Base-by-base conservation (phyloP, 2,888 invertebrate species). In the Creontiades dilutus region DNA sequence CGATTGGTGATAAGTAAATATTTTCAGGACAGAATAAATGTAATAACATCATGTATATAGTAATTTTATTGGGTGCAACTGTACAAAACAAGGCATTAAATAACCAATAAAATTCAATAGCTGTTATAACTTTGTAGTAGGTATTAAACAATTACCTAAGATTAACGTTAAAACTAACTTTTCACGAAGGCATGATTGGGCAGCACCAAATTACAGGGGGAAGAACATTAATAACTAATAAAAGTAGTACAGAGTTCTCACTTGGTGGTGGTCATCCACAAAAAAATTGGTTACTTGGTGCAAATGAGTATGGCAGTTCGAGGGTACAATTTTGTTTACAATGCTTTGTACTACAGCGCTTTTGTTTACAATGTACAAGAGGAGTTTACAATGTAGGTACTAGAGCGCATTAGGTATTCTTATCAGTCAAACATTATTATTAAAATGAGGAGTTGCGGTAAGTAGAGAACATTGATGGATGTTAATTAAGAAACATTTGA, bases 51-150 rank as follows among this genome's bases (percentile, higher is more conserved):
- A 61, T 61, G 9, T n/a, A 61, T 61, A 61, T 14, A 14, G 61
- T 61, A 61, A 61, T 61, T 47, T 46, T 80, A 48, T 80, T 47
- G 80, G 46, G 80, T 80, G 80, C 80, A 80, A 80, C 80, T 80
- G 80, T 80, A 80, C 80, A 80, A 80, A 80, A 46, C 46, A 80
- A 80, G 46, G 46, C 46, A 46, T 16, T 19, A 46, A 80, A 48
- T 19, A 80, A 80, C 46, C 48, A 80, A 80, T 48, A 80, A 80
- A 80, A 80, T 80, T 37, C 28, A 23, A 23, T 68, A 68, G 23
- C 23, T 68, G 23, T 37, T 37, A 37, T 37, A 37, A 37, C 37
- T 37, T 37, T 37, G 37, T 37, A n/a, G n/a, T n/a, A 37, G 37
- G 57, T 27, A 68, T 68, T 68, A 68, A 68, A 68, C 57, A 57